phyloP scores from a whole-genome alignment of 2,888 invertebrate genomes.

The Drosophila paracracens region DNA sequence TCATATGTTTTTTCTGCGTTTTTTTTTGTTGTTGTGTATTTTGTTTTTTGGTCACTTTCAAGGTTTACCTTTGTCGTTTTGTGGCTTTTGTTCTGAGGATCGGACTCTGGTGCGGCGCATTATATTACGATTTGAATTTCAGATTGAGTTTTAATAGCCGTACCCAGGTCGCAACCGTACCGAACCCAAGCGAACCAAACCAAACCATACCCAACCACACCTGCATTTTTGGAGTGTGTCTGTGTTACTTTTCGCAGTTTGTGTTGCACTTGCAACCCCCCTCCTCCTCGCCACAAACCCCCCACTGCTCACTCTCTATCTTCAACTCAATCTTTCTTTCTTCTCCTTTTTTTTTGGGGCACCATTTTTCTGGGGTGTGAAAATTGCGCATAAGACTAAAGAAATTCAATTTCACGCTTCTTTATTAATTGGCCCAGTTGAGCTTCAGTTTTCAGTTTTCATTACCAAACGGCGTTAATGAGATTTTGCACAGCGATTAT shows the following conservation, averaged over 20 bases:
- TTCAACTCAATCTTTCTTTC: conserved; percentile 21
- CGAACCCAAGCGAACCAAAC: conserved; percentile 18
- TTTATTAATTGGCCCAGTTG: conserved; percentile 76
- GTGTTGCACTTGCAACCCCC: conserved; percentile 13
- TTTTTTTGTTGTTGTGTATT: neutral
- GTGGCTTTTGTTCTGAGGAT: conserved; percentile 59
- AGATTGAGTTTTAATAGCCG: conserved; percentile 81
- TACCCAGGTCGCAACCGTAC: conserved; percentile 18
- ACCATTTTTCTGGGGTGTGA: conserved; percentile 66
- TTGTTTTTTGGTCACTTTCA: conserved; percentile 53
- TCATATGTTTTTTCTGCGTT: neutral
- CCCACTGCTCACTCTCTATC: neutral
- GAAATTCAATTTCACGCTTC: conserved; percentile 80
- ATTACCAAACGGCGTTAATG: conserved; percentile 59
- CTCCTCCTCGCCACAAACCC: neutral
- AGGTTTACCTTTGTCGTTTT: conserved; percentile 57
- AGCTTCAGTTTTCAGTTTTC: conserved; percentile 26
- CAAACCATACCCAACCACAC: conserved; percentile 50
- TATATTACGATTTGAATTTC: conserved; percentile 79
- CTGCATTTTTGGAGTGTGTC: conserved; percentile 48
- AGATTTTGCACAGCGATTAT: conserved; percentile 72
- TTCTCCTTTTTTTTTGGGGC: conserved; percentile 25
- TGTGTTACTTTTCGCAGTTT: conserved; percentile 71
- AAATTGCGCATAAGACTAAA: conserved; percentile 66
- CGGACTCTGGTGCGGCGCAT: conserved; percentile 47